phyloP scores from a whole-genome alignment of 2,888 invertebrate genomes.

The Pediacus dermestoides region DNA sequence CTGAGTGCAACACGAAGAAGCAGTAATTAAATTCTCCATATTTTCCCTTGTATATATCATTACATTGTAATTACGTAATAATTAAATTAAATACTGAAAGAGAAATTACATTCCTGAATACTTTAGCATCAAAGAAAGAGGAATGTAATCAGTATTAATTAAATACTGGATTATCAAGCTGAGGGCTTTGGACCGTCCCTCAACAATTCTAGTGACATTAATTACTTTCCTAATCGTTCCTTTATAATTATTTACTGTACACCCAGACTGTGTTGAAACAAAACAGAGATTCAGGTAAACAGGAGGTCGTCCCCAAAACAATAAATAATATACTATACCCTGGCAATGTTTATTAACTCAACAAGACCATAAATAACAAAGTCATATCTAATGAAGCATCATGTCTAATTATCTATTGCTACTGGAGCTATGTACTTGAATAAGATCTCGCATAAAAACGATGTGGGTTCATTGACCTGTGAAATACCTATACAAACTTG shows the following conservation, averaged over 20 bases:
- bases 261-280: constrained; percentile 7
- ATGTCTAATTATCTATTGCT: too few species aligned
- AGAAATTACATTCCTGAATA: constrained; percentile 21
- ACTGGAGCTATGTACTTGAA: too few species aligned
- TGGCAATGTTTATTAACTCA: constrained; percentile 11
- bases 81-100: constrained; percentile 22
- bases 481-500: too few species aligned
- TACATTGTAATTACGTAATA: constrained; percentile 15
- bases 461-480: too few species aligned
- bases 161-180: constrained; percentile 20
- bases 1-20: too few species aligned
- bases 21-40: too few species aligned
- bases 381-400: constrained; percentile 13
- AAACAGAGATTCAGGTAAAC: constrained; percentile 4
- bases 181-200: constrained; percentile 9
- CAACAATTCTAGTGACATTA: constrained; percentile 20
- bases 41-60: too few species aligned
- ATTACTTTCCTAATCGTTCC: constrained; percentile 16
- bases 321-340: constrained; percentile 10
- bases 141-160: constrained; percentile 25
- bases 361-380: constrained; percentile 14
- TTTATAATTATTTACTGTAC: constrained; percentile 8
- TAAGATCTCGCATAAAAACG: too few species aligned
- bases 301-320: constrained; percentile 9
- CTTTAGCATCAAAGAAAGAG: constrained; percentile 22